Evolutionary conservation across 2,797 vertebrate genomes (phyloP).

Genomic region (Cetoscarus ocellatus): DNA sequence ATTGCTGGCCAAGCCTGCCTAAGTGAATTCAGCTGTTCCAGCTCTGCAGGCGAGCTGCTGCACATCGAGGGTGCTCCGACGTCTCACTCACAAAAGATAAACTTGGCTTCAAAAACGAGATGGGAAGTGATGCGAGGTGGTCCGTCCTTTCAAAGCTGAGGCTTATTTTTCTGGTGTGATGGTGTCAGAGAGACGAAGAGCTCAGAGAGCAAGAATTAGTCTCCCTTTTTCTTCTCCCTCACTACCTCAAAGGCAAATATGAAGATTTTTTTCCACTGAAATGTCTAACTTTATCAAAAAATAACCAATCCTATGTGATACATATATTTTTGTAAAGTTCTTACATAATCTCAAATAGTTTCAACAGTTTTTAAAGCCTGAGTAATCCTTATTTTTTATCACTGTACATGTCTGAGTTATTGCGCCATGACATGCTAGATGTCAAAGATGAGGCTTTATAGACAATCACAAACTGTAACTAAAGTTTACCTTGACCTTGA

Average conservation of each 20-base stretch:
- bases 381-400: no score
- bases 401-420: no score
- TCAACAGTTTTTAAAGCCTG: no score
- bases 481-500: no score
- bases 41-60: constrained; percentile 68
- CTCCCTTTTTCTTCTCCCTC: constrained; percentile 21
- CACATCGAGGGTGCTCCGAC: constrained; percentile 47
- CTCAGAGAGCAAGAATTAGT: background rate
- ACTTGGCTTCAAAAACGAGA: constrained; percentile 63
- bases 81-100: constrained; percentile 55
- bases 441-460: no score
- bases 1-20: constrained; percentile 81
- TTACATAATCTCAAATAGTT: no score
- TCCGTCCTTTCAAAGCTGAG: constrained; percentile 28
- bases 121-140: constrained; percentile 36
- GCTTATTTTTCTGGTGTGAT: constrained; percentile 44
- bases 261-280: no score
- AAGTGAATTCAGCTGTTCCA: constrained; percentile 79
- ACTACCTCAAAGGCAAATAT: constrained; percentile 1
- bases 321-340: no score
- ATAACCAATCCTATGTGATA: no score
- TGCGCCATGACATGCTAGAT: no score
- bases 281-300: no score
- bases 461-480: no score
- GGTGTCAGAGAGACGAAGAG: constrained; percentile 24